A percentile compares a stretch with the other conserved stretches of the same genome.
These are phyloP conservation scores for Luidia sarsii DNA, from an alignment of 53 echinoderm and acorn worm genomes.

Conservation along the genomic window DNA sequence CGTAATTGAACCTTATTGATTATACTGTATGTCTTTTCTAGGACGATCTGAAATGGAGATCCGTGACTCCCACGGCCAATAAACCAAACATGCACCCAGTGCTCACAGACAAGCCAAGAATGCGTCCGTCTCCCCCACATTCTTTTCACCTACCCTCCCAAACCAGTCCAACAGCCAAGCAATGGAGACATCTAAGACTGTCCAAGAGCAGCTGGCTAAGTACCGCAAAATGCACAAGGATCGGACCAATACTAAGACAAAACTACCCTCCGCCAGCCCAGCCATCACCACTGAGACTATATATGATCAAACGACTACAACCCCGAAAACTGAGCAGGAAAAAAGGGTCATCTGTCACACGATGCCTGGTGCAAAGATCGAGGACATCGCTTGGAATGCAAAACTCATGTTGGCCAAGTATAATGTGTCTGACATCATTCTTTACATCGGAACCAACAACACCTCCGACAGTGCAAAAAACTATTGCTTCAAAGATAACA, in stretches of 20 bases:
- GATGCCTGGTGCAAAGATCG: constrained; percentile 35
- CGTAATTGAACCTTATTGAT: too few relatives aligned
- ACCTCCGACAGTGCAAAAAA: not conserved
- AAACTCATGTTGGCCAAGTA: constrained; percentile 4
- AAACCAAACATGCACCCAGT: too few relatives aligned
- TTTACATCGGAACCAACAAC: constrained; percentile 43
- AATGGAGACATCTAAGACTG: too few relatives aligned
- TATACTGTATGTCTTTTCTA: too few relatives aligned
- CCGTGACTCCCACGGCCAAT: too few relatives aligned
- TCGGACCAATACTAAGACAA: not conserved
- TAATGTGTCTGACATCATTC: not conserved
- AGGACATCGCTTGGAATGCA: constrained; percentile 8
- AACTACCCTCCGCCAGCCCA: not conserved
- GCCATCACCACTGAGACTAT: not conserved
- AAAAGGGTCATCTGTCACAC: constrained; percentile 21
- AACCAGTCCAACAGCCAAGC: too few relatives aligned
- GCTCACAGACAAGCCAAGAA: too few relatives aligned
- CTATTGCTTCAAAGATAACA: constrained; percentile 36
- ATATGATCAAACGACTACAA: constrained; percentile 28
- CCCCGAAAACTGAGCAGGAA: constrained; percentile 10
- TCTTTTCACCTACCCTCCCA: too few relatives aligned
- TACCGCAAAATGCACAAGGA: not conserved
- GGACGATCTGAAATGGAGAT: too few relatives aligned
- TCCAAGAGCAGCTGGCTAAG: not conserved
- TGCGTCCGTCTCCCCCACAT: too few relatives aligned